phyloP scores from a whole-genome alignment of 2,797 vertebrate genomes.

The Syncerus caffer region DNA sequence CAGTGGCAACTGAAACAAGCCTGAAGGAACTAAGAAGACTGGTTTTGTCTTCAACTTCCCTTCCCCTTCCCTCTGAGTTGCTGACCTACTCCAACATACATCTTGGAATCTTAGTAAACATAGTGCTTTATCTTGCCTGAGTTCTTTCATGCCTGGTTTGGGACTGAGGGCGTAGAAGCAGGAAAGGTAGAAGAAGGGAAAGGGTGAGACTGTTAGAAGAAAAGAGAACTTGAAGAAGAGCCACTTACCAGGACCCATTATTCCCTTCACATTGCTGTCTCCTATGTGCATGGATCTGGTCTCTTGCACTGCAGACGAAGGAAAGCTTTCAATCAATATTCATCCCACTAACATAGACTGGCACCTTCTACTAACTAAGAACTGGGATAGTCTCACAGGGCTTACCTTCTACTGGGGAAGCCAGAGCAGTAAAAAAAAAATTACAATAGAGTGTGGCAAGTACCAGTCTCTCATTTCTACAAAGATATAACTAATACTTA shows the following conservation, averaged over 20 bases:
- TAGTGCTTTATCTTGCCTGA: not conserved
- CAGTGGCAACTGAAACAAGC: not conserved
- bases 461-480: not conserved
- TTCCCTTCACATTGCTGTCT: constrained; percentile 82
- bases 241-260: constrained; percentile 81
- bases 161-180: not conserved
- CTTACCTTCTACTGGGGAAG: not conserved
- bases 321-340: constrained; percentile 9
- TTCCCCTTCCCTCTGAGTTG: not conserved
- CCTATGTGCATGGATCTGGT: constrained; percentile 80
- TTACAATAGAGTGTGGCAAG: not conserved
- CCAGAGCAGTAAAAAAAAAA: not conserved
- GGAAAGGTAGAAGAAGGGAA: not conserved
- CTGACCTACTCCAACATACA: not conserved
- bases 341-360: not conserved
- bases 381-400: not conserved
- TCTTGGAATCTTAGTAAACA: not conserved
- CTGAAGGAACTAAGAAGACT: not conserved
- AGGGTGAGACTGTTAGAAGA: not conserved
- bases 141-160: not conserved
- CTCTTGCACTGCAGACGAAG: constrained; percentile 81
- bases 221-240: not conserved
- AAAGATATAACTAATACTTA: not conserved
- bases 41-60: not conserved
- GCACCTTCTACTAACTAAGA: not conserved